phyloP scores from a whole-genome alignment of 2,113 vertebrate species.

The Hippocampus zosterae region DNA sequence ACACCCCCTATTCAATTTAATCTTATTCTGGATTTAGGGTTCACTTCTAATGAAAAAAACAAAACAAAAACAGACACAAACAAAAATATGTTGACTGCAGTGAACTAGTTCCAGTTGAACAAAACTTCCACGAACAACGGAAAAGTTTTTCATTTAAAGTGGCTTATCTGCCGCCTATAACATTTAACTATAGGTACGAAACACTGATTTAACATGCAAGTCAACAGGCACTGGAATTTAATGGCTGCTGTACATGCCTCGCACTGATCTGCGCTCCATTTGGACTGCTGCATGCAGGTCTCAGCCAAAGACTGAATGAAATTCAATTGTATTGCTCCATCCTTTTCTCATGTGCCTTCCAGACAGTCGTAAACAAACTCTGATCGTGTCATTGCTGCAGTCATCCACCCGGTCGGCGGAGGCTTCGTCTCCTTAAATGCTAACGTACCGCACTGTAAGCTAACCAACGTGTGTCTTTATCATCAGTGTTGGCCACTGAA shows the following conservation, averaged over 20 bases:
- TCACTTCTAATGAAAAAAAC: no score
- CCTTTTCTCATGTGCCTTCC: constrained; percentile 61
- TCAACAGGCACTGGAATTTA: not conserved
- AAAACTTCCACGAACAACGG: no score
- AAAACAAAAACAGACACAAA: no score
- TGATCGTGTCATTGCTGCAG: constrained; percentile 33
- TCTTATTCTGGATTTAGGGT: no score
- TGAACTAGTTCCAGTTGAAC: no score
- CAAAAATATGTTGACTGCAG: no score
- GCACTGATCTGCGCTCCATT: constrained; percentile 5
- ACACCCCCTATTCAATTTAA: no score
- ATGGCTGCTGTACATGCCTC: not conserved
- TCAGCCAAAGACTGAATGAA: constrained; percentile 16
- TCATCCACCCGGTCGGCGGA: constrained; percentile 21
- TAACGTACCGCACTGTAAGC: not conserved
- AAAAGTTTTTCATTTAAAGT: no score
- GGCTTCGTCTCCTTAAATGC: not conserved
- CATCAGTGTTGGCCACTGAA: constrained; percentile 3
- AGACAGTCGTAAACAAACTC: constrained; percentile 28
- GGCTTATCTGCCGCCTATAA: no score
- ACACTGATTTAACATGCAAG: not conserved
- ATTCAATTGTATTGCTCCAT: constrained; percentile 30
- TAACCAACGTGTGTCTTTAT: not conserved
- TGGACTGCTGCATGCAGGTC: constrained; percentile 17
- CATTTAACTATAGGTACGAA: no score